Evolutionary conservation across 2,797 vertebrate species (phyloP).

Genomic region (Hozukius guyotensis): DNA sequence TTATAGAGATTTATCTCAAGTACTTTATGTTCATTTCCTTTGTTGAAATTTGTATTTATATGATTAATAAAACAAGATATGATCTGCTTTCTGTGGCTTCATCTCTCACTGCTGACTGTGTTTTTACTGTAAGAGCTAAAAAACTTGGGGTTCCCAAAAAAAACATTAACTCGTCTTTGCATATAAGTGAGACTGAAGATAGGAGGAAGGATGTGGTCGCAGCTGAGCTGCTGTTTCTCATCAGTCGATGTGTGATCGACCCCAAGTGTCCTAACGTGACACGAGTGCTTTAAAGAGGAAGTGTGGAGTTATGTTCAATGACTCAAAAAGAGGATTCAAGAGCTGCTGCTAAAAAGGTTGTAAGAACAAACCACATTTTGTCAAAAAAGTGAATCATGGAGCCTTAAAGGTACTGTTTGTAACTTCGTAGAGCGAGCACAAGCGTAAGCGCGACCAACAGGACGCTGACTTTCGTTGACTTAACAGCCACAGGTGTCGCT

Average conservation of each 20-base stretch:
- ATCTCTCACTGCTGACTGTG: constrained; percentile 28
- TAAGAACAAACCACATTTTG: neutral
- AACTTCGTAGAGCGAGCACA: too few relatives aligned
- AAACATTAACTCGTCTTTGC: neutral
- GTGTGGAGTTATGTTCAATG: neutral
- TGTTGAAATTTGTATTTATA: constrained; percentile 81
- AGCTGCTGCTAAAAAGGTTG: neutral
- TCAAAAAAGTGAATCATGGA: neutral
- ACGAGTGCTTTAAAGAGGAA: neutral
- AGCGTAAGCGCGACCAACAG: too few relatives aligned
- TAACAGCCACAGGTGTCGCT: too few relatives aligned
- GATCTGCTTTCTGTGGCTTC: constrained; percentile 37
- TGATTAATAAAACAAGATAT: constrained; percentile 78
- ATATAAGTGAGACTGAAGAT: neutral
- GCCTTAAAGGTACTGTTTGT: too few relatives aligned
- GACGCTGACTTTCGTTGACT: too few relatives aligned
- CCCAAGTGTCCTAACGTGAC: neutral
- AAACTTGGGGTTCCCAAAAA: neutral
- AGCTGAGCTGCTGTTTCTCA: neutral
- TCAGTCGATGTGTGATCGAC: neutral
- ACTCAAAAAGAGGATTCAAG: neutral
- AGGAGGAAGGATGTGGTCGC: constrained; percentile 59
- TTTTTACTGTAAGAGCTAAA: neutral
- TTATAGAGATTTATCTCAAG: constrained; percentile 54
- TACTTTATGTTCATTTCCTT: constrained; percentile 57